Evolutionary conservation across 2,888 invertebrate species (phyloP).

Genomic region (Nemotelus nigrinus): DNA sequence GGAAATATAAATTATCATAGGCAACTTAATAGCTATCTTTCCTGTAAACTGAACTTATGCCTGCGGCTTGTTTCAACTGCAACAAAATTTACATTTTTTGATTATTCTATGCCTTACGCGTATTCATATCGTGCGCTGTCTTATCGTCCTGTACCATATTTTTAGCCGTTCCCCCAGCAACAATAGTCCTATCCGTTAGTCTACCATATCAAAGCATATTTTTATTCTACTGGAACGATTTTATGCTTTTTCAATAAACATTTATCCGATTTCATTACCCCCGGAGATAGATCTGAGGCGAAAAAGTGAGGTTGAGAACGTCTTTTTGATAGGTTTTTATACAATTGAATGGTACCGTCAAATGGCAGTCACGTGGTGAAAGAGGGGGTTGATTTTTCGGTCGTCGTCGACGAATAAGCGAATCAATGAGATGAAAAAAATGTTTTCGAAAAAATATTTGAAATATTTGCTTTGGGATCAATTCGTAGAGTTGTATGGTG

Average conservation of each 20-base stretch:
- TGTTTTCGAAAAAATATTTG: constrained; percentile 52
- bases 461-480: constrained; percentile 40
- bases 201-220: constrained; percentile 65
- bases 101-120: constrained; percentile 20
- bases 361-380: not conserved
- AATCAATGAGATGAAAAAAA: constrained; percentile 65
- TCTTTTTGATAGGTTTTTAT: constrained; percentile 38
- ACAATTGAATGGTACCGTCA: constrained; percentile 29
- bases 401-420: constrained; percentile 55
- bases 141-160: constrained; percentile 39
- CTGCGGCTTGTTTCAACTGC: constrained; percentile 29
- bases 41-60: not conserved
- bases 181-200: constrained; percentile 23
- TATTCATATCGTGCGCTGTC: constrained; percentile 13
- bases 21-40: no score
- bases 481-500: not conserved
- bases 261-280: constrained; percentile 62
- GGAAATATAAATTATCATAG: no score
- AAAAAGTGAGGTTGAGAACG: constrained; percentile 35
- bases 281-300: constrained; percentile 37
- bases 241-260: constrained; percentile 67
- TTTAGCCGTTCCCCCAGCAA: constrained; percentile 6
- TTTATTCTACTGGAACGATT: constrained; percentile 66
- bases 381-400: constrained; percentile 43
- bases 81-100: constrained; percentile 40